Evolutionary conservation across 2,888 invertebrate genomes (phyloP).

Genomic region (Nymphalis c-album): DNA sequence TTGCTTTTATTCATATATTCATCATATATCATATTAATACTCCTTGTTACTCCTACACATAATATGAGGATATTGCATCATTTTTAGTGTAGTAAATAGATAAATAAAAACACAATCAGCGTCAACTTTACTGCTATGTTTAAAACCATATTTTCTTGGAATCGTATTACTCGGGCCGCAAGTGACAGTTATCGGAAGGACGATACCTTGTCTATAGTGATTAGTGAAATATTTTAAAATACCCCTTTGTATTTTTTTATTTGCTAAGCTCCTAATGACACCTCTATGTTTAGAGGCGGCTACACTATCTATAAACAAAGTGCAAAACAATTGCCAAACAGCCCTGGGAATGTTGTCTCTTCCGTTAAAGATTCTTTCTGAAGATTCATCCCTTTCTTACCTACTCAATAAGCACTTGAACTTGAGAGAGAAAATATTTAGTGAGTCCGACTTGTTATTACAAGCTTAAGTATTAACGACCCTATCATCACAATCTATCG

Average conservation of each 20-base stretch:
- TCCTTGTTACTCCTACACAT: too few species aligned
- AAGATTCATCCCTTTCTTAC: not conserved
- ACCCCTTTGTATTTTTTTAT: slow-evolving; percentile 8
- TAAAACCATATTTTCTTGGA: too few species aligned
- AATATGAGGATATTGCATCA: too few species aligned
- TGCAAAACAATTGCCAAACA: not conserved
- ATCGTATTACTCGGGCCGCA: not conserved
- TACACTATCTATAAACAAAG: not conserved
- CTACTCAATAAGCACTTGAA: not conserved
- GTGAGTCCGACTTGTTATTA: not conserved
- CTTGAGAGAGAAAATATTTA: not conserved
- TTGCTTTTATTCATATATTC: too few species aligned
- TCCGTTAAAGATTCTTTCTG: not conserved
- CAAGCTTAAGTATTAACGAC: slow-evolving; percentile 4
- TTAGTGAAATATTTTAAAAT: slow-evolving; percentile 8
- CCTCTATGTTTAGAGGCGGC: slow-evolving; percentile 10
- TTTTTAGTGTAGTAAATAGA: too few species aligned
- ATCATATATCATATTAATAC: too few species aligned
- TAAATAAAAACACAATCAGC: too few species aligned
- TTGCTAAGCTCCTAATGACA: slow-evolving; percentile 19
- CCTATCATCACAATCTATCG: not conserved
- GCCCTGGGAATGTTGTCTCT: slow-evolving; percentile 11
- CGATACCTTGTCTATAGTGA: not conserved
- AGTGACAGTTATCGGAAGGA: slow-evolving; percentile 13
- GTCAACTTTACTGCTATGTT: too few species aligned